Evolutionary conservation across 2,888 invertebrate species (phyloP).

Genomic region (Cephus nigrinus): DNA sequence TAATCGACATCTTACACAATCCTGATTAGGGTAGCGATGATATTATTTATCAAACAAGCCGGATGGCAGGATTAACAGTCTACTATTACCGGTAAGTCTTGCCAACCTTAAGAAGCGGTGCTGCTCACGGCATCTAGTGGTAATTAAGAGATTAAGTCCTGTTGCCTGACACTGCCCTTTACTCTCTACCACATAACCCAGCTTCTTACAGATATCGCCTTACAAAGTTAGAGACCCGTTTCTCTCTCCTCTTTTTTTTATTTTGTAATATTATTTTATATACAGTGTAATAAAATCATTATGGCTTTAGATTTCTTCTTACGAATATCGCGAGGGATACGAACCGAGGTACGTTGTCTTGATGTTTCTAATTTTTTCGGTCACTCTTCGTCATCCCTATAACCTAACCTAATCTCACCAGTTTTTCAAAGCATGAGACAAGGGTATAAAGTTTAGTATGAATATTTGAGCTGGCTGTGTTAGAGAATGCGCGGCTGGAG

Average conservation of each 20-base stretch:
- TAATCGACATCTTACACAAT: not conserved
- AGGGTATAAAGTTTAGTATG: conserved; percentile 30
- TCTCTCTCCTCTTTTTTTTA: conserved; percentile 3
- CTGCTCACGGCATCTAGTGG: conserved; percentile 29
- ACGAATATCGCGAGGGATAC: not conserved
- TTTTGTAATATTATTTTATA: conserved; percentile 3
- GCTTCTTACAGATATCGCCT: not conserved
- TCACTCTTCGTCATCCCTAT: not conserved
- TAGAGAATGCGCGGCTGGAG: not conserved
- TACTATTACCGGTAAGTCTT: conserved; percentile 59
- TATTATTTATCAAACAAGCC: conserved; percentile 65
- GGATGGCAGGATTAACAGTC: conserved; percentile 58
- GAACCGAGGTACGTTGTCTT: not conserved
- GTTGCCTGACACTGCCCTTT: conserved; percentile 51
- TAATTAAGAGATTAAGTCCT: conserved; percentile 63
- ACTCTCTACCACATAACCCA: conserved; percentile 12
- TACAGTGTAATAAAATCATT: not conserved
- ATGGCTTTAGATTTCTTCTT: not conserved
- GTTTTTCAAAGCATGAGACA: not conserved
- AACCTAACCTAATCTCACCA: not conserved
- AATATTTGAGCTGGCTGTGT: conserved; percentile 47
- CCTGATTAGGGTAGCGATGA: conserved; percentile 41
- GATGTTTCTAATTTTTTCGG: not conserved
- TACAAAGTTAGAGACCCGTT: conserved; percentile 10
- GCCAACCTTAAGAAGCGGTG: conserved; percentile 31